These are phyloP conservation scores for Aphis craccivora DNA, from an alignment of 1,140 invertebrate species.

Conservation along the genomic window DNA sequence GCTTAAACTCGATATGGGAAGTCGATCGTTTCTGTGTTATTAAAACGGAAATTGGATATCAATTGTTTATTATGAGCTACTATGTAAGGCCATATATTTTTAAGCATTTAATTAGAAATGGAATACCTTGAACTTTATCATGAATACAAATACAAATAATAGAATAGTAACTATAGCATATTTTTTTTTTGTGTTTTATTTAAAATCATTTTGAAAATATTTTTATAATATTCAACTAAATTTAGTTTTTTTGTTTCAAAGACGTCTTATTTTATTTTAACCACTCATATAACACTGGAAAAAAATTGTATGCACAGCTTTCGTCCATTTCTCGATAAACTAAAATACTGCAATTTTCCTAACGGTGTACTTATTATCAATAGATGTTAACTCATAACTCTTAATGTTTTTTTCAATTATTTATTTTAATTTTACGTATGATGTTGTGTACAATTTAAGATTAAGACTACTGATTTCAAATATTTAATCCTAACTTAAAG, in stretches of 20 bases:
- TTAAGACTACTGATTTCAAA: background rate
- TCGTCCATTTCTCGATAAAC: background rate
- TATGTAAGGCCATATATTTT: conserved; percentile 10
- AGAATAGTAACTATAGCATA: background rate
- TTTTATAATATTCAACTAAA: background rate
- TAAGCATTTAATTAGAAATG: background rate
- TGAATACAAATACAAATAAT: background rate
- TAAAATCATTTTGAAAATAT: background rate
- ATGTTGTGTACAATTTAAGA: background rate
- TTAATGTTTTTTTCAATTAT: no score
- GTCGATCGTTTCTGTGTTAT: background rate
- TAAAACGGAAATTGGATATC: background rate
- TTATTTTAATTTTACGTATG: background rate
- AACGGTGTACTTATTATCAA: no score
- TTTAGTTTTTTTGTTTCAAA: background rate
- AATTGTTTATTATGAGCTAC: background rate
- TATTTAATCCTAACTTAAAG: background rate
- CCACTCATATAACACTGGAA: background rate
- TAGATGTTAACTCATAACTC: no score
- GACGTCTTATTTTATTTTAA: background rate
- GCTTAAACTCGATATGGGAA: background rate
- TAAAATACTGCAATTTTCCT: background rate
- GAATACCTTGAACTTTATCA: background rate
- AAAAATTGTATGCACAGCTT: background rate
- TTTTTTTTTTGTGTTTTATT: background rate